Evolutionary conservation across 2,113 vertebrate genomes (phyloP).

Genomic region (Struthio camelus): DNA sequence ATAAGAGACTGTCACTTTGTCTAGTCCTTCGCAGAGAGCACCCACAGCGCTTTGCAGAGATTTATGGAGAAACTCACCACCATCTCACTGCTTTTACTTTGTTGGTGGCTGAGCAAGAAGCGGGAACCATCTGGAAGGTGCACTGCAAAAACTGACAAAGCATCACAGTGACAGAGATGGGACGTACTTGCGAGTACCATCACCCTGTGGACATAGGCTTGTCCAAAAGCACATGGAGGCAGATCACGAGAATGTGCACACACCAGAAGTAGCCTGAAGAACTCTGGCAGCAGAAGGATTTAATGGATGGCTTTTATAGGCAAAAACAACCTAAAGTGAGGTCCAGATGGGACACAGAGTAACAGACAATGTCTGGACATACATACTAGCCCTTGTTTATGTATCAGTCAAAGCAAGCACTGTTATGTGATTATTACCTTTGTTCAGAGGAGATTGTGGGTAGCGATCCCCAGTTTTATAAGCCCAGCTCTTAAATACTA

Average conservation of each 20-base stretch:
- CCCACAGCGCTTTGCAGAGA: not conserved
- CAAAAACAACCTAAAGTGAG: not conserved
- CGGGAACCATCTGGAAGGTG: not conserved
- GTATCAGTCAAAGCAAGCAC: not conserved
- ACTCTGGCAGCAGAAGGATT: not conserved
- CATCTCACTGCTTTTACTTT: not conserved
- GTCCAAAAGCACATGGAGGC: not conserved
- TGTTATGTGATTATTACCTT: not conserved
- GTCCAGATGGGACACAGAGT: not conserved
- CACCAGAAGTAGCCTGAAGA: not conserved
- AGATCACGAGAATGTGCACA: too few relatives aligned
- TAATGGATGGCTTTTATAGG: not conserved
- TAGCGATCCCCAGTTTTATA: not conserved
- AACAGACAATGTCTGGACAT: not conserved
- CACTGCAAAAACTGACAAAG: not conserved
- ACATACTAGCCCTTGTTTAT: not conserved
- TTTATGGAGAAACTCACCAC: not conserved
- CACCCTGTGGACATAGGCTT: not conserved
- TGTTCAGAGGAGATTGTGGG: not conserved
- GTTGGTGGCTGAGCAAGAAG: not conserved
- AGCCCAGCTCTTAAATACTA: not conserved
- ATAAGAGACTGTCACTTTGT: not conserved
- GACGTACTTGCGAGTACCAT: not conserved
- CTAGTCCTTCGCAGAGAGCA: not conserved
- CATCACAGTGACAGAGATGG: not conserved